These are phyloP conservation scores for Cetonia aurata DNA, from an alignment of 2,888 invertebrate genomes.

Conservation along the genomic window DNA sequence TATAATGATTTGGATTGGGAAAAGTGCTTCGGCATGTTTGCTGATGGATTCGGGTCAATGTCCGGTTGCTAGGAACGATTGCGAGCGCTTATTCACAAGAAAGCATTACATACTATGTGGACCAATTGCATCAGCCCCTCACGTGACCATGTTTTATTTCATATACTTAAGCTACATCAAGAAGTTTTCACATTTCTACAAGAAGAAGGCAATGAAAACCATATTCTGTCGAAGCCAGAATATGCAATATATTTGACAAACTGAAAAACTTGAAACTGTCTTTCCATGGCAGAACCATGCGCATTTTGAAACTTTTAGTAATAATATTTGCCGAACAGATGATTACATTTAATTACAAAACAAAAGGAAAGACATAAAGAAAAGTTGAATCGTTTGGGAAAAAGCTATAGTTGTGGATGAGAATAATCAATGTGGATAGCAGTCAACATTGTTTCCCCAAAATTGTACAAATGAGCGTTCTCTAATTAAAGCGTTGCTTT, in stretches of 20 bases:
- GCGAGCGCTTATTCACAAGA: too few relatives aligned
- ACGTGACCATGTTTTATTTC: not conserved
- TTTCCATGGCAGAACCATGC: not conserved
- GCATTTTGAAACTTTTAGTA: slow-evolving; percentile 15
- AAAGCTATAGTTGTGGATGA: slow-evolving; percentile 13
- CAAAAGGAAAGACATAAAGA: too few relatives aligned
- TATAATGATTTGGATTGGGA: too few relatives aligned
- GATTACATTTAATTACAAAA: too few relatives aligned
- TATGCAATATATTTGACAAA: slow-evolving; percentile 13
- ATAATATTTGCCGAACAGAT: too few relatives aligned
- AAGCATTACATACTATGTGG: too few relatives aligned
- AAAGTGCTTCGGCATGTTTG: too few relatives aligned
- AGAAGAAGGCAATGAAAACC: slow-evolving; percentile 3
- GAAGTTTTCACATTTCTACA: slow-evolving; percentile 11
- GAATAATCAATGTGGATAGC: slow-evolving; percentile 21
- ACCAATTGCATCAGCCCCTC: not conserved
- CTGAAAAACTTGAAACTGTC: slow-evolving; percentile 12
- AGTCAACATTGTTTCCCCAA: slow-evolving; percentile 11
- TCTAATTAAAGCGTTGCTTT: slow-evolving; percentile 6
- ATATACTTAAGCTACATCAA: slow-evolving; percentile 2
- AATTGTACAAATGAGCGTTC: slow-evolving; percentile 19
- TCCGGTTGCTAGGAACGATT: too few relatives aligned
- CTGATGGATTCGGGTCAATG: too few relatives aligned
- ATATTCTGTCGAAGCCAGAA: slow-evolving; percentile 5
- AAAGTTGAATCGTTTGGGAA: slow-evolving; percentile 9